Conservation (phyloP, 2,797 vertebrate genomes). For the Sebastolobus altivelis region DNA sequence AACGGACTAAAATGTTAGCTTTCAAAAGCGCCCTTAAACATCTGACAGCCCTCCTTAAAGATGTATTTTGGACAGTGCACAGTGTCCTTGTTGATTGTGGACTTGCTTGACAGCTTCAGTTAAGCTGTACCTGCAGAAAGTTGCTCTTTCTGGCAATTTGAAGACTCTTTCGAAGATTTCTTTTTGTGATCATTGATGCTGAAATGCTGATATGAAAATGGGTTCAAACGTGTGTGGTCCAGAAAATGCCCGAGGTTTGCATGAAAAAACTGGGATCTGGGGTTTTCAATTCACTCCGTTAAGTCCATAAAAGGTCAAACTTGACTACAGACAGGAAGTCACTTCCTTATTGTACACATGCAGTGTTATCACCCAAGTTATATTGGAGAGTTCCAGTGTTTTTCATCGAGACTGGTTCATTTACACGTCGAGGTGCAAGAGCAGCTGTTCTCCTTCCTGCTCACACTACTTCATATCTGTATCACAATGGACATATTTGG, state of each 20-base stretch:
- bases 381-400: not conserved
- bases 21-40: not conserved
- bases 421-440: not conserved
- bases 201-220: constrained; percentile 1
- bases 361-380: not conserved
- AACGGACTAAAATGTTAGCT: too few species aligned
- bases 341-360: not conserved
- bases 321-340: not conserved
- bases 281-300: not conserved
- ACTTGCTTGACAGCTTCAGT: too few species aligned
- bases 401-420: not conserved
- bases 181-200: not conserved
- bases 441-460: not conserved
- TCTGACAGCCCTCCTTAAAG: not conserved
- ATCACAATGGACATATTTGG: not conserved
- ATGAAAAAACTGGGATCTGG: not conserved
- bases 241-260: not conserved
- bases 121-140: not conserved
- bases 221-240: constrained; percentile 2
- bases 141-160: not conserved
- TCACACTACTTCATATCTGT: not conserved
- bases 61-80: not conserved
- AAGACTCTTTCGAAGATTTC: not conserved
- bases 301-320: not conserved
- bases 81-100: not conserved